Evolutionary conservation across 2,113 vertebrate species (phyloP).

Genomic region (Elaphurus davidianus): DNA sequence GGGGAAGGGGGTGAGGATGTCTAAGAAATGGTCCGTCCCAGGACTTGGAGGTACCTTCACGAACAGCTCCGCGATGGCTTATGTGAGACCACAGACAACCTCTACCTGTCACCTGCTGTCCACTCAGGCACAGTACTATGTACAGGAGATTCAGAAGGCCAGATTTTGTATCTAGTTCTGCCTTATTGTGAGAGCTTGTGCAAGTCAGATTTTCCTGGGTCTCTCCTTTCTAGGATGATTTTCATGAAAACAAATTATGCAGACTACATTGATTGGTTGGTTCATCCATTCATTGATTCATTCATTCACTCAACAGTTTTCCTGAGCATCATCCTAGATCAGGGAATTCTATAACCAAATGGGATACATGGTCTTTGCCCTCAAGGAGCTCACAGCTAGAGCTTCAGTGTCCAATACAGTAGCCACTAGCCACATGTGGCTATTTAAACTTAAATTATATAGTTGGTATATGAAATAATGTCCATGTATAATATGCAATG

Average conservation of each 20-base stretch:
- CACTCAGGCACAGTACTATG: not conserved
- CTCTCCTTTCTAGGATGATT: not conserved
- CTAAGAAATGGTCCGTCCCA: not conserved
- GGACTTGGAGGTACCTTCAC: not conserved
- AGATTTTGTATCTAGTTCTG: not conserved
- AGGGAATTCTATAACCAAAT: not conserved
- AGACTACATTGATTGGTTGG: not conserved
- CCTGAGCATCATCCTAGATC: not conserved
- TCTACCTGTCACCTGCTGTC: not conserved
- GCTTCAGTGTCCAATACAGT: not conserved
- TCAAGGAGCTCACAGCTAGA: not conserved
- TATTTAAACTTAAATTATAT: constrained; percentile 10
- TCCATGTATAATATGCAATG: not conserved
- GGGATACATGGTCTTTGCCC: not conserved
- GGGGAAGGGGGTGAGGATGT: not conserved
- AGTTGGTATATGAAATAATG: not conserved
- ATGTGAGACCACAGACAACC: not conserved
- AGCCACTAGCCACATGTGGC: not conserved
- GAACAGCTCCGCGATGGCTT: not conserved
- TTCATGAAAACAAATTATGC: not conserved
- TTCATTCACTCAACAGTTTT: not conserved
- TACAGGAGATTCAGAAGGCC: not conserved
- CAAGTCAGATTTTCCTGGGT: not conserved
- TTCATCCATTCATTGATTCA: not conserved
- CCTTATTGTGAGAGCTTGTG: not conserved